A percentile compares a stretch with the other conserved stretches of the same genome.
phyloP scores from a whole-genome alignment of 2,888 invertebrate genomes.

The Diarsia rubi region DNA sequence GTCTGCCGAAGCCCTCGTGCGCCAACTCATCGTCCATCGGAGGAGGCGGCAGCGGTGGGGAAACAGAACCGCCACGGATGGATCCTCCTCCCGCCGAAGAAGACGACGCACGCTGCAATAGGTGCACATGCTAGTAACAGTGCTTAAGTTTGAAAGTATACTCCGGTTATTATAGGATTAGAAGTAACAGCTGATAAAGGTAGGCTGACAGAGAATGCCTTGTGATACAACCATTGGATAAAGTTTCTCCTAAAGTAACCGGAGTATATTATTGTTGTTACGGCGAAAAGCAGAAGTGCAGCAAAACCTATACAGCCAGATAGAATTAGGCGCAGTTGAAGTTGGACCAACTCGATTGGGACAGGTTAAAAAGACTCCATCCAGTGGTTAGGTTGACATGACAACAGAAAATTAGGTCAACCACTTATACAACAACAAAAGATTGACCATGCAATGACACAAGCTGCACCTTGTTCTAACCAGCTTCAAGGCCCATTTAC shows the following conservation, averaged over 20 bases:
- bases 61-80: constrained; percentile 92
- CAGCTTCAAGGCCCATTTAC: neutral
- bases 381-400: constrained; percentile 41
- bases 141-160: constrained; percentile 13
- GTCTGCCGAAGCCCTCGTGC: constrained; percentile 94
- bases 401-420: constrained; percentile 53
- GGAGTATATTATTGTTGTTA: constrained; percentile 5
- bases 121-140: constrained; percentile 22
- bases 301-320: constrained; percentile 13
- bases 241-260: neutral
- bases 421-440: constrained; percentile 42
- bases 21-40: constrained; percentile 94
- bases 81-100: constrained; percentile 83
- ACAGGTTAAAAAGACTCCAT: constrained; percentile 42
- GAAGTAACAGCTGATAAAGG: neutral
- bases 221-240: neutral
- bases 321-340: constrained; percentile 32
- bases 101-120: constrained; percentile 83
- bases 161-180: constrained; percentile 29
- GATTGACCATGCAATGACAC: constrained; percentile 29
- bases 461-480: constrained; percentile 31
- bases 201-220: neutral
- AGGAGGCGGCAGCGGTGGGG: constrained; percentile 96
- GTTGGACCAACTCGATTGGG: constrained; percentile 25
- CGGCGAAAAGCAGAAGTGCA: constrained; percentile 26